Base-by-base conservation (phyloP, 2,888 invertebrate genomes). In the Syritta pipiens region DNA sequence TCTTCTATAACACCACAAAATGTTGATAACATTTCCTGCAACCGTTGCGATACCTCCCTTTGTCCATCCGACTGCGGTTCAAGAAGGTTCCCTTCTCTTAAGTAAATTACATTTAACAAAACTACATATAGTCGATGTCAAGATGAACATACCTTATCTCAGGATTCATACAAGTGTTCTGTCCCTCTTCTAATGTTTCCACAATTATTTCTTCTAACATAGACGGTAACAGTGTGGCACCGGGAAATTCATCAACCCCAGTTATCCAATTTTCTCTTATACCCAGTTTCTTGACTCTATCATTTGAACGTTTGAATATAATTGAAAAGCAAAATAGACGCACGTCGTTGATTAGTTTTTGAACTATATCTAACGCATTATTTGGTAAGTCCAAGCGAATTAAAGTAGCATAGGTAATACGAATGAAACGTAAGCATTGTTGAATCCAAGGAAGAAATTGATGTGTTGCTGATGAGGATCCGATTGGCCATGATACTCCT, bases 241-340 rank as follows among this genome's bases (percentile, higher is more conserved):
- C 96, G 1, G 96, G 96, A 85, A 94, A 94, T 84, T 95, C 94
- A 82, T 95, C 94, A 84, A 95, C 94, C 82, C 95, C 94, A 76
- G 97, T 93, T 84, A 93, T 92, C 97, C 97, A 98, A 0, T 92
- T 94, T 90, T 98, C 98, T 82, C 92, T 92, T 26, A 92, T 92
- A 17, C 91, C 90, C 17, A 97, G 89, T 24, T 91, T 91, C 84
- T 93, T 92, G 26, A 96, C 93, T 82, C 94, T 94, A 81, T 94
- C 93, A 12, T 94, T 93, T 0, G 96, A 94, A 84, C 96, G 95
- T 84, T 95, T 95, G 67, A 98, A 93, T 81, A 97, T 92, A 75
- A 94, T 93, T 5, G 93, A 92, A 91, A 97, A 94, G 83, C 97
- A 96, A 87, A 96, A 94, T 63, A 96, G 91, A 81, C 97, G 92